Conservation (phyloP, 1,140 invertebrate genomes). For the Venturia canescens region DNA sequence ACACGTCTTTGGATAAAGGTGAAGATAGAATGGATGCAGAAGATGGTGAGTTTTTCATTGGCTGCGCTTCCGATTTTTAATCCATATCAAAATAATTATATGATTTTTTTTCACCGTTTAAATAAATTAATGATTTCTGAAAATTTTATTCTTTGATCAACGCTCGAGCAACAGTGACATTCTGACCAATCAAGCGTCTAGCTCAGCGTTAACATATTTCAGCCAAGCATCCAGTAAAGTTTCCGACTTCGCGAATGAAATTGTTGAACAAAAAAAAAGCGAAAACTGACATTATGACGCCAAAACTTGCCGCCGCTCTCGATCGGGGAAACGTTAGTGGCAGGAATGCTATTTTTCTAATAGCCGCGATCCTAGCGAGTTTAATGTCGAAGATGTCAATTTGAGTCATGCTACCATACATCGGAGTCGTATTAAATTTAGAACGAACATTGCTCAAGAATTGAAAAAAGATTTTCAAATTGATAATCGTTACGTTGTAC, state of each 20-base stretch:
- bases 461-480: slow-evolving; percentile 55
- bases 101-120: too few relatives aligned
- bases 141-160: background rate
- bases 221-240: slow-evolving; percentile 3
- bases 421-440: slow-evolving; percentile 28
- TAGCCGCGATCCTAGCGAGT: slow-evolving; percentile 35
- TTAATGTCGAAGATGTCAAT: slow-evolving; percentile 11
- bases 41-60: too few relatives aligned
- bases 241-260: background rate
- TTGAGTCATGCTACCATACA: slow-evolving; percentile 37
- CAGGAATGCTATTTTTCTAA: slow-evolving; percentile 49
- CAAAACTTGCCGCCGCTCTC: slow-evolving; percentile 41
- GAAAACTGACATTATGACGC: slow-evolving; percentile 48
- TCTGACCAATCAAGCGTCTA: background rate
- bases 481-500: slow-evolving; percentile 9
- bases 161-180: slow-evolving; percentile 1
- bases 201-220: background rate
- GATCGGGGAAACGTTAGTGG: slow-evolving; percentile 49
- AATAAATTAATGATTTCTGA: background rate
- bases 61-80: too few relatives aligned
- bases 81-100: too few relatives aligned
- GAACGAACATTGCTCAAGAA: slow-evolving; percentile 41
- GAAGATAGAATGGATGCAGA: too few relatives aligned
- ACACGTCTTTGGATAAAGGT: too few relatives aligned
- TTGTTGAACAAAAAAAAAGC: background rate